Conservation (phyloP, 2,888 invertebrate species). For the Epinotia brunnichana region DNA sequence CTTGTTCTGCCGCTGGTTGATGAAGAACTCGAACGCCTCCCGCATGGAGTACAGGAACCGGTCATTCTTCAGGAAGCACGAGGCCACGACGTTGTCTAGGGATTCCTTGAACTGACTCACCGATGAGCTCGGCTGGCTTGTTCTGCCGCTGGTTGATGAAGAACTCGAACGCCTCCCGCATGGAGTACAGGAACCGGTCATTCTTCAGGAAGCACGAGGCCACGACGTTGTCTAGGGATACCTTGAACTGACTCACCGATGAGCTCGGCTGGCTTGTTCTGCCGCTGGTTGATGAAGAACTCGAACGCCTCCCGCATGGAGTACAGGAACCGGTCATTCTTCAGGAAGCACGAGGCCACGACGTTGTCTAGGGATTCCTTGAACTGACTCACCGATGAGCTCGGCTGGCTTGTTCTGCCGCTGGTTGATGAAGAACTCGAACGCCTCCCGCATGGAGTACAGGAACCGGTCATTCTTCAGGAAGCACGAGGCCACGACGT, state of each 20-base stretch:
- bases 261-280: constrained; percentile 99
- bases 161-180: constrained; percentile 98
- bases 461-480: constrained; percentile 96
- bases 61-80: constrained; percentile 91
- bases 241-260: constrained; percentile 87
- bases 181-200: constrained; percentile 90
- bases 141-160: constrained; percentile 99
- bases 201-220: constrained; percentile 92
- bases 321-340: constrained; percentile 88
- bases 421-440: constrained; percentile 98
- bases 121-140: constrained; percentile 99
- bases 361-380: constrained; percentile 94
- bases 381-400: constrained; percentile 93
- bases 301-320: constrained; percentile 99
- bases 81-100: constrained; percentile 95
- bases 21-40: constrained; percentile 98
- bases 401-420: constrained; percentile 99
- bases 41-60: constrained; percentile 95
- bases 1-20: constrained; percentile 98
- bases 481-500: constrained; percentile 95
- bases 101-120: constrained; percentile 77
- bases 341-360: constrained; percentile 94
- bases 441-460: constrained; percentile 97
- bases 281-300: constrained; percentile 97
- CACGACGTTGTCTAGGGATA: constrained; percentile 97